These are phyloP conservation scores for Monopterus albus DNA, from an alignment of 2,113 vertebrate genomes.

Conservation along the genomic window DNA sequence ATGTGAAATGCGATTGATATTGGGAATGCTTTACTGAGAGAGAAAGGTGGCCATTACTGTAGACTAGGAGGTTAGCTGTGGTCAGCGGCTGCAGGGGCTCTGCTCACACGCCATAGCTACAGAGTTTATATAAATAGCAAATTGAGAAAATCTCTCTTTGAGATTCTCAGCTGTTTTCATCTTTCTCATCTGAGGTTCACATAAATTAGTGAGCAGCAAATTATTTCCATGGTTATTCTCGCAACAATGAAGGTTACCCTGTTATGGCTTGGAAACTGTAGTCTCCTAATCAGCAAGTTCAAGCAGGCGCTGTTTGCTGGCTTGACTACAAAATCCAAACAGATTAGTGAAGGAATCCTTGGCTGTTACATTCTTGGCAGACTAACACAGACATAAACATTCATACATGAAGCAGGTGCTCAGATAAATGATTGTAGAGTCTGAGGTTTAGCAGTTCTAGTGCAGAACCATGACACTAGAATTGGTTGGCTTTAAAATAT, in stretches of 20 bases:
- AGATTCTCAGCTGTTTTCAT: slow-evolving; percentile 45
- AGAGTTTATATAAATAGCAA: slow-evolving; percentile 52
- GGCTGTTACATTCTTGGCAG: slow-evolving; percentile 42
- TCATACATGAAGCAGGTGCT: not conserved
- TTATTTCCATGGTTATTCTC: slow-evolving; percentile 18
- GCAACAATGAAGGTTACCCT: slow-evolving; percentile 41
- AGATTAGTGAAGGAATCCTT: slow-evolving; percentile 35
- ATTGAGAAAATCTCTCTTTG: slow-evolving; percentile 38
- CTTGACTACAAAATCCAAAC: slow-evolving; percentile 18
- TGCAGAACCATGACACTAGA: too few relatives aligned
- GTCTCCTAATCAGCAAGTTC: slow-evolving; percentile 41
- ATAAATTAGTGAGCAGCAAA: slow-evolving; percentile 18
- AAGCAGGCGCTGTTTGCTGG: slow-evolving; percentile 36
- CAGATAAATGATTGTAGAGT: not conserved
- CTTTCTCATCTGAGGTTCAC: slow-evolving; percentile 9
- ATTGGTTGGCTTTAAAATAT: too few relatives aligned
- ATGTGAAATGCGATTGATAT: slow-evolving; percentile 24
- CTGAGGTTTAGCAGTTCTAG: too few relatives aligned
- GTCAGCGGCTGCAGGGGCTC: slow-evolving; percentile 29
- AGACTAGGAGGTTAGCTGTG: slow-evolving; percentile 32
- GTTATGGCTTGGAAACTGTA: slow-evolving; percentile 16
- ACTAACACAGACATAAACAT: slow-evolving; percentile 16
- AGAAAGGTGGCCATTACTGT: slow-evolving; percentile 19
- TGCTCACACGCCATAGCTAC: slow-evolving; percentile 44
- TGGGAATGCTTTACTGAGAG: not conserved